Conservation (phyloP, 2,113 vertebrate species). For the Onychorhynchus coronatus region DNA sequence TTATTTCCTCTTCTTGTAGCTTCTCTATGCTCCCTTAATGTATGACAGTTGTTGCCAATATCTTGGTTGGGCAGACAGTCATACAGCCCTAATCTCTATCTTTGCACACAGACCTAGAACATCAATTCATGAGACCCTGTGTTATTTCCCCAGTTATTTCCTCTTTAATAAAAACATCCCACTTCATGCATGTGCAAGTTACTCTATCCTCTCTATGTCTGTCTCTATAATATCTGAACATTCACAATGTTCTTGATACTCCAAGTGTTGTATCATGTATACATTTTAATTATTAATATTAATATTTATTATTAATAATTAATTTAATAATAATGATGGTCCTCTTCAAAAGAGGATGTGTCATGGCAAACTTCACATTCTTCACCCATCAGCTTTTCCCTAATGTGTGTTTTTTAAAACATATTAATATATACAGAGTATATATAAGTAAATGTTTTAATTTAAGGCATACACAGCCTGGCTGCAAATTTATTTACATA, state of each 20-base stretch:
- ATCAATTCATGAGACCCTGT: background rate
- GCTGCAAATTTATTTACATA: background rate
- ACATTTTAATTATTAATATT: too few relatives aligned
- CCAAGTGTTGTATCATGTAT: background rate
- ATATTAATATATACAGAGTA: background rate
- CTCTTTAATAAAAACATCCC: background rate
- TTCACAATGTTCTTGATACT: background rate
- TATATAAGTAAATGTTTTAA: background rate
- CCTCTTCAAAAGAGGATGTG: background rate
- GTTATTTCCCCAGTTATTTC: background rate
- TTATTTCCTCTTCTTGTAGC: background rate
- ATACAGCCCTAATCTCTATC: background rate
- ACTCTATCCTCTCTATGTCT: background rate
- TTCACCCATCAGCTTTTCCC: background rate
- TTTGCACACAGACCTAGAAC: background rate
- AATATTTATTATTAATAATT: too few relatives aligned
- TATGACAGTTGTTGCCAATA: background rate
- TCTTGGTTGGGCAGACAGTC: background rate
- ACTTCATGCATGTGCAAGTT: fast-evolving
- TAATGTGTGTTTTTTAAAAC: background rate
- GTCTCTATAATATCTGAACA: background rate
- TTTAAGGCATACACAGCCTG: background rate
- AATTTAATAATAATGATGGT: too few relatives aligned
- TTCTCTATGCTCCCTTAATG: background rate
- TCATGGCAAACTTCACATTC: background rate